Percentiles rank a stretch among this genome's conserved stretches.
phyloP scores from a whole-genome alignment of 2,113 vertebrate species.

The Oplegnathus fasciatus region DNA sequence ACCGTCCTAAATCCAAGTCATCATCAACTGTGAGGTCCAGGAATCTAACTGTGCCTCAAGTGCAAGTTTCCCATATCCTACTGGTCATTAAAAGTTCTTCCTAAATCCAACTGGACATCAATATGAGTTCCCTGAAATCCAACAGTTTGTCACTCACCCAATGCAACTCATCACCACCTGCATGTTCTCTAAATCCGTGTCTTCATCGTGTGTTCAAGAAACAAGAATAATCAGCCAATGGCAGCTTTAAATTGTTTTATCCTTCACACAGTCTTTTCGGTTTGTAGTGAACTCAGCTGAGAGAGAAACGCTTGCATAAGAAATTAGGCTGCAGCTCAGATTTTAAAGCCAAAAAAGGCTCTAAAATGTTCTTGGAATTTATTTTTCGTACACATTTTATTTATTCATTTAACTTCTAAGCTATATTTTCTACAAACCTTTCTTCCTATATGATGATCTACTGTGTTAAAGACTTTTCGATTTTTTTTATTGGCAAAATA shows the following conservation, averaged over 20 bases:
- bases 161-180: background rate
- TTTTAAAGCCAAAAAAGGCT: background rate
- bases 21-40: background rate
- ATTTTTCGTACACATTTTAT: background rate
- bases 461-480: background rate
- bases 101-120: background rate
- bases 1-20: background rate
- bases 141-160: slow-evolving; percentile 17
- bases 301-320: background rate
- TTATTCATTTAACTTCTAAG: background rate
- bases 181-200: background rate
- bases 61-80: background rate
- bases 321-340: background rate
- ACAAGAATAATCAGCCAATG: background rate
- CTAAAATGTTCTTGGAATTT: background rate
- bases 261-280: too few relatives aligned
- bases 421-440: background rate
- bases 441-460: background rate
- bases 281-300: background rate
- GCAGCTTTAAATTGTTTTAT: background rate
- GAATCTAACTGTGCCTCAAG: background rate
- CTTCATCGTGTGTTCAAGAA: slow-evolving; percentile 4
- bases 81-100: slow-evolving; percentile 1
- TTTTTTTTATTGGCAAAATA: background rate
- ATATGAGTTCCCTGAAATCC: background rate